Conservation (phyloP, 1,140 invertebrate genomes). For the Limonius californicus region DNA sequence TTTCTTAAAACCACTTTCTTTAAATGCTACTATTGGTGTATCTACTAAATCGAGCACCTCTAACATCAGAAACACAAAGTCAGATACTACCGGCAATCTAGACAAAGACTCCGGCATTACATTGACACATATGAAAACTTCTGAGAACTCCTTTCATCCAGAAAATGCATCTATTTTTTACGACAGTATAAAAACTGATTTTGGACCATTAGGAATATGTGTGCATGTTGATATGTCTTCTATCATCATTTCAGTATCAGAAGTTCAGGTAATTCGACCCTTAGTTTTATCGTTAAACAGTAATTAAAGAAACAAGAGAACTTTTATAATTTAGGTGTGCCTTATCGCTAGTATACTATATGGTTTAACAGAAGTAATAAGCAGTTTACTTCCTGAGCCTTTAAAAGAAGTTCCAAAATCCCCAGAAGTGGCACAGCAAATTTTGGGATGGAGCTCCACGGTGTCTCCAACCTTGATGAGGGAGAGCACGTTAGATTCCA, state of each 20-base stretch:
- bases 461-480: slow-evolving; percentile 30
- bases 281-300: too few species aligned
- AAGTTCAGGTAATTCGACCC: slow-evolving; percentile 53
- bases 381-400: slow-evolving; percentile 34
- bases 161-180: background rate
- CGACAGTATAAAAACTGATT: slow-evolving; percentile 25
- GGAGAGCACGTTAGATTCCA: slow-evolving; percentile 48
- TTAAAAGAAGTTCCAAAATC: background rate
- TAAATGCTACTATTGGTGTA: slow-evolving; percentile 57
- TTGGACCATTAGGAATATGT: slow-evolving; percentile 51
- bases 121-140: background rate
- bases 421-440: background rate
- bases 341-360: slow-evolving; percentile 48
- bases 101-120: background rate
- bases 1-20: slow-evolving; percentile 55
- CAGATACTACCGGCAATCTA: background rate
- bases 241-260: slow-evolving; percentile 52
- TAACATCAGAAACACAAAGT: background rate
- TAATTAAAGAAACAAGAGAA: too few species aligned
- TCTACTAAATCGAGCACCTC: slow-evolving; percentile 46
- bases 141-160: too few species aligned
- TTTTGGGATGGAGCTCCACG: slow-evolving; percentile 27
- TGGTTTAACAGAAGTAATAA: slow-evolving; percentile 44
- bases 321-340: slow-evolving; percentile 46
- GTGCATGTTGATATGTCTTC: slow-evolving; percentile 58